phyloP scores from a whole-genome alignment of 2,113 vertebrate species.

The Cololabis saira region DNA sequence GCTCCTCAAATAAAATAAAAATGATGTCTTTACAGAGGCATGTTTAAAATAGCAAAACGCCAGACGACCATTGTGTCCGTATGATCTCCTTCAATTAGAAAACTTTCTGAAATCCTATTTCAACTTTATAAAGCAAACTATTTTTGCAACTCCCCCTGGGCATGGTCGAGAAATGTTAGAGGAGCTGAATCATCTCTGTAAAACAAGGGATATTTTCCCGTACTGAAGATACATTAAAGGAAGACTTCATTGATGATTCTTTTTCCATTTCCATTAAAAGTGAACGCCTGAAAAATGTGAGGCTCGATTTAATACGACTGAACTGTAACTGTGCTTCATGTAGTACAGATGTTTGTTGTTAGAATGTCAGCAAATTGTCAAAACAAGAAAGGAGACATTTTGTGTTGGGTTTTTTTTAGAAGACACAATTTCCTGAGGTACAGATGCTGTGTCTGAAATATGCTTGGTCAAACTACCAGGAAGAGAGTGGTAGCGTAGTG shows the following conservation, averaged over 20 bases:
- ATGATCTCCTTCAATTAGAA: conserved; percentile 34
- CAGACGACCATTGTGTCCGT: neutral
- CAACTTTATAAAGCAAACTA: conserved; percentile 21
- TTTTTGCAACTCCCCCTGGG: conserved; percentile 24
- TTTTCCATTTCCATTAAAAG: neutral
- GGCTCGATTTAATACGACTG: neutral
- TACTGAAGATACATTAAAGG: neutral
- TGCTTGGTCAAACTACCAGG: too few species aligned
- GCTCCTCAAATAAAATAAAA: conserved; percentile 13
- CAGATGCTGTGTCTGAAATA: too few species aligned
- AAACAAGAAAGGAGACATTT: too few species aligned
- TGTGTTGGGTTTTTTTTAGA: too few species aligned
- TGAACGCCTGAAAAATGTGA: neutral
- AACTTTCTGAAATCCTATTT: conserved; percentile 24
- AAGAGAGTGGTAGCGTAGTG: too few species aligned
- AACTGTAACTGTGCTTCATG: neutral
- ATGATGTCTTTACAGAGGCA: conserved; percentile 2
- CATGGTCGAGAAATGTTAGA: conserved; percentile 17
- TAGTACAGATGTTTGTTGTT: neutral
- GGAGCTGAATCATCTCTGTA: neutral
- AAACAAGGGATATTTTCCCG: neutral
- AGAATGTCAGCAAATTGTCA: too few species aligned
- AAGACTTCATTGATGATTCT: neutral
- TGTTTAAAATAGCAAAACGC: conserved; percentile 18
- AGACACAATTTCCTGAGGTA: too few species aligned